phyloP scores from a whole-genome alignment of 1,140 invertebrate genomes.

The Lordiphosa mommai region DNA sequence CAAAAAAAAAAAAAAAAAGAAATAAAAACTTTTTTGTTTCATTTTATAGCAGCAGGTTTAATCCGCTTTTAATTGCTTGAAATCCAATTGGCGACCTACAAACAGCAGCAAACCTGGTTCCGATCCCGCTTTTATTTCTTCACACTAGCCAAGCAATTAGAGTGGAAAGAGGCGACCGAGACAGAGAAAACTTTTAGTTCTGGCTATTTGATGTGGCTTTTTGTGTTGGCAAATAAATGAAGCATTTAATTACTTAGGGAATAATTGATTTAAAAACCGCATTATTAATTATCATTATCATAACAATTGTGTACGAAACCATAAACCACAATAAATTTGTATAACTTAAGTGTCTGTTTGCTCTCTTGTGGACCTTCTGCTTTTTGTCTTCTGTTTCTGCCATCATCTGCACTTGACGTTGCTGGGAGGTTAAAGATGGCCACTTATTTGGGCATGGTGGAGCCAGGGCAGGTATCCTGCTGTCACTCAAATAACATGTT shows the following conservation, averaged over 20 bases:
- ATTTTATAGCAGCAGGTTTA: slow-evolving; percentile 46
- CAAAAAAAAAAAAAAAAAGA: slow-evolving; percentile 19
- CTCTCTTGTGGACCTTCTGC: neutral
- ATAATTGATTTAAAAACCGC: slow-evolving; percentile 1
- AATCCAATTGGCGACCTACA: slow-evolving; percentile 72
- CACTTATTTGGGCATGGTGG: neutral
- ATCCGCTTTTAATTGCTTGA: slow-evolving; percentile 71
- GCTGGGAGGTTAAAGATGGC: neutral
- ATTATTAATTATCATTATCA: slow-evolving; percentile 19
- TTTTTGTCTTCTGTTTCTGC: slow-evolving; percentile 4
- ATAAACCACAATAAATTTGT: no score
- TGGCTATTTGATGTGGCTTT: no score
- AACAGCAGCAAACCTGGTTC: slow-evolving; percentile 26
- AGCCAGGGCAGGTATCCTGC: neutral
- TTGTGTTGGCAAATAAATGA: no score
- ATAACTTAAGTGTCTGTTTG: no score
- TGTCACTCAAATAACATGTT: slow-evolving; percentile 3
- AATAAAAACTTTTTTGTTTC: slow-evolving; percentile 32
- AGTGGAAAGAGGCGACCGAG: no score
- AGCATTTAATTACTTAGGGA: neutral
- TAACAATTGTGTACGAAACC: neutral
- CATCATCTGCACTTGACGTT: slow-evolving; percentile 33
- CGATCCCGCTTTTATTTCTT: neutral
- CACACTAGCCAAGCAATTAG: no score
- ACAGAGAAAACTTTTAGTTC: no score